Conservation (phyloP, 2,797 vertebrate genomes). For the Philypnodon macrostomus region DNA sequence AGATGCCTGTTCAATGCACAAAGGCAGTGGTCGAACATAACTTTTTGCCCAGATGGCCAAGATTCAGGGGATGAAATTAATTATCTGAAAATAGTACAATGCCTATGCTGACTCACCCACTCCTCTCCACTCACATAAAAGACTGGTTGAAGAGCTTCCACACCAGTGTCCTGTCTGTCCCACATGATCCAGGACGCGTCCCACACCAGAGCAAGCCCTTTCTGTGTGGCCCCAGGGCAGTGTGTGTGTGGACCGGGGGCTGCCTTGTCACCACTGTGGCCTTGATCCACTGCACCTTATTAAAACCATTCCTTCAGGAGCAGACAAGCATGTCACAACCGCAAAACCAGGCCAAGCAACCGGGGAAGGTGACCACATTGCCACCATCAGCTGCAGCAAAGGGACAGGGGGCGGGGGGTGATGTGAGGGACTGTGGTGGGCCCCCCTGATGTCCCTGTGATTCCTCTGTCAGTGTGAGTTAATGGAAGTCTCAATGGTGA, state of each 20-base stretch:
- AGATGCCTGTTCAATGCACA: too few species aligned
- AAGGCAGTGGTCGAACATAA: too few species aligned
- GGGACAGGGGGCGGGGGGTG: conserved; percentile 34
- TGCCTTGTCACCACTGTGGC: conserved; percentile 81
- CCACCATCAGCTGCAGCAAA: conserved; percentile 48
- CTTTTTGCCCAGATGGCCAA: too few species aligned
- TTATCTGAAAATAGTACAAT: too few species aligned
- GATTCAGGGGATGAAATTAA: too few species aligned
- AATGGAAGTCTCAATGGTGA: conserved; percentile 63
- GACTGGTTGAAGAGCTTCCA: conserved; percentile 48
- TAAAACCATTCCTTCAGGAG: conserved; percentile 90
- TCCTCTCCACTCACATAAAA: conserved; percentile 15
- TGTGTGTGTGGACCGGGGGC: conserved; percentile 69
- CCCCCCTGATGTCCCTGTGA: conserved; percentile 66
- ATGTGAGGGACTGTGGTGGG: conserved; percentile 57
- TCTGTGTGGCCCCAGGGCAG: conserved; percentile 55
- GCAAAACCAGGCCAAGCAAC: conserved; percentile 71
- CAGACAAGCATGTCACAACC: conserved; percentile 84
- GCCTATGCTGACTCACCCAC: too few species aligned
- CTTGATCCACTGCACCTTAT: conserved; percentile 82
- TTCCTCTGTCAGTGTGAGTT: conserved; percentile 69
- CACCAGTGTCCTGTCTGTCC: conserved; percentile 45
- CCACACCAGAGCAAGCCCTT: conserved; percentile 70
- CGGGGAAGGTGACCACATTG: conserved; percentile 66
- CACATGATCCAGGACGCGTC: conserved; percentile 59